Conservation (phyloP, 1,140 invertebrate species). For the Ptiloglossa arizonensis region DNA sequence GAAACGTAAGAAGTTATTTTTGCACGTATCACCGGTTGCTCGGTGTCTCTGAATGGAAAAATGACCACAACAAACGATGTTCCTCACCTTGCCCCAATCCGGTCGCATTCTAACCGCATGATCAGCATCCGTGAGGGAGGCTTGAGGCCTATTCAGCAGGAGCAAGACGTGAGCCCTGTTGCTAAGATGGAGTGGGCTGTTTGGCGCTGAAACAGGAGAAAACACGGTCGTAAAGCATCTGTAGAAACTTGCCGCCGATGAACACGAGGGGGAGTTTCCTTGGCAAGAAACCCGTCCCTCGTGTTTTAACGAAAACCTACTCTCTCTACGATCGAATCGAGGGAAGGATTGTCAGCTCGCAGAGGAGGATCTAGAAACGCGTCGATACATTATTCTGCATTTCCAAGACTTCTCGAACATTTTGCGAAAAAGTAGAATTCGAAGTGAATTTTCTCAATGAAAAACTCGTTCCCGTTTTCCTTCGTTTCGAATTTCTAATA, state of each 20-base stretch:
- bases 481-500: no score
- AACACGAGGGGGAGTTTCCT: conserved; percentile 11
- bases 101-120: conserved; percentile 85
- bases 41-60: not conserved
- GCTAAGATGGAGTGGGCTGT: conserved; percentile 87
- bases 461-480: no score
- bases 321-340: conserved; percentile 20
- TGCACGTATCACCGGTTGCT: no score
- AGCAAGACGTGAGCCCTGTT: conserved; percentile 87
- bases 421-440: not conserved
- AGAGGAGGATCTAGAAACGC: not conserved
- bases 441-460: not conserved
- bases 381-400: not conserved
- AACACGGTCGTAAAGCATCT: conserved; percentile 40
- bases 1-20: no score
- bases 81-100: conserved; percentile 87
- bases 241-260: conserved; percentile 8
- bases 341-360: conserved; percentile 1
- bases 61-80: not conserved
- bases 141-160: conserved; percentile 85
- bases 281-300: conserved; percentile 19
- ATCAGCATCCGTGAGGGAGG: conserved; percentile 88
- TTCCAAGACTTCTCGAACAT: not conserved
- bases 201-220: conserved; percentile 84
- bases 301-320: not conserved